Evolutionary conservation across 2,113 vertebrate genomes (phyloP), one percentile per base, ranked within the genome.

Genomic region (Fukomys damarensis): DNA sequence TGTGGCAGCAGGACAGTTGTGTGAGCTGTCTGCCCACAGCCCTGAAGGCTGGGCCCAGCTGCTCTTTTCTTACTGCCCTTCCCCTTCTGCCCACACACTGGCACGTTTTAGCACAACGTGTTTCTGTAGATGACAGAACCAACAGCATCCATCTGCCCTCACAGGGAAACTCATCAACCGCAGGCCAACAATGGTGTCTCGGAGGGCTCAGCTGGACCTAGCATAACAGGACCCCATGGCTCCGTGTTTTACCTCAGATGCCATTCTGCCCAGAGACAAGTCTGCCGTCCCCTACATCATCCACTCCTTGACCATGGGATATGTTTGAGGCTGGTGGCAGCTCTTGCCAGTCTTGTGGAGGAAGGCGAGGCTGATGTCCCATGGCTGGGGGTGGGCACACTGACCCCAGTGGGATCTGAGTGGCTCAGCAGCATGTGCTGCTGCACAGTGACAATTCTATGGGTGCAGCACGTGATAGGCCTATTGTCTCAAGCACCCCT

Each of bases 81-180:
- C 24, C 43, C 35, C 8, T 52, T 74, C 56, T 6, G 3, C 20
- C 56, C 17, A 0, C 8, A 0, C 1, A 56, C 22, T 4, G 16
- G 35, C 79, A 22, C 3, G 2, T 59, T 52, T 72, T 0, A 16
- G 38, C 32, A 1, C 65, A 14, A 5, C 0, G 56, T 12, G 0
- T 41, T 61, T 4, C 26, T 38, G 9, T n/a, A 28, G 35, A 19
- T 54, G 83, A 13, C 13, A 11, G 63, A 61, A 59, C 74, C 2
- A 5, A 20, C 19, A 14, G 16, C 1, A 1, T 38, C 82, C 7
- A 24, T 54, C 35, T 3, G 10, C 28, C 43, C 54, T 26, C 54
- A 79, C 61, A 80, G 74, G 20, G 14, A 19, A 61, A 41, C 17
- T 19, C 17, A 2, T 20, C 2, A 12, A 12, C 49, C 10, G 7